phyloP scores from a whole-genome alignment of 2,113 vertebrate species.

The Cyprinodon brontotheroides region DNA sequence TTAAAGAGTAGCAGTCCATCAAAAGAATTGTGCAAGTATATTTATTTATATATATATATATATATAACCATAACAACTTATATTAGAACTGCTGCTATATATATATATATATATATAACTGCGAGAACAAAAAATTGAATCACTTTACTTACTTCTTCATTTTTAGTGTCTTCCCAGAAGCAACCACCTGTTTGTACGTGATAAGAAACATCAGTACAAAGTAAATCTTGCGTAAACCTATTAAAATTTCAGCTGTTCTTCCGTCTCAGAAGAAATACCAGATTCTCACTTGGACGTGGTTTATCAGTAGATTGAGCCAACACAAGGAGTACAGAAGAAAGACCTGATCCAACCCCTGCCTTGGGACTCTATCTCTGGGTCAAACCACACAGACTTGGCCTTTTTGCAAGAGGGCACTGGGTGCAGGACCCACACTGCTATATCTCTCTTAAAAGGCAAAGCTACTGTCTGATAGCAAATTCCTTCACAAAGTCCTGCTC shows the following conservation, averaged over 20 bases:
- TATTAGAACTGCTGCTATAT: no score
- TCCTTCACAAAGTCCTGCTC: slow-evolving; percentile 54
- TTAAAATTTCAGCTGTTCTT: slow-evolving; percentile 37
- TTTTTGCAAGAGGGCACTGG: slow-evolving; percentile 64
- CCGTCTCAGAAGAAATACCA: slow-evolving; percentile 52
- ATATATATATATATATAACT: no score
- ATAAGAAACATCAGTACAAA: slow-evolving; percentile 52
- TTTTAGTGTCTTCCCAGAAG: slow-evolving; percentile 20
- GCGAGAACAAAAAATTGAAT: background rate
- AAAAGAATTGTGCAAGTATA: no score
- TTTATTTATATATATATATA: no score
- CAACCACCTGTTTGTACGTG: slow-evolving; percentile 30
- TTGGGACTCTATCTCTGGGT: slow-evolving; percentile 64
- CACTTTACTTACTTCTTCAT: slow-evolving; percentile 5
- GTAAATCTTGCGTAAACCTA: slow-evolving; percentile 55
- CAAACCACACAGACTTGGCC: slow-evolving; percentile 69
- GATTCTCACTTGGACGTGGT: slow-evolving; percentile 17
- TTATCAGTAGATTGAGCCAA: slow-evolving; percentile 62
- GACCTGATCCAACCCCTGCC: slow-evolving; percentile 56
- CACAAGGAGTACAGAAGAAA: slow-evolving; percentile 38
- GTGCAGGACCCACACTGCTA: slow-evolving; percentile 46
- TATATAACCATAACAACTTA: no score
- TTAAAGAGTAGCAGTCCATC: no score
- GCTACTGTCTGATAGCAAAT: slow-evolving; percentile 58
- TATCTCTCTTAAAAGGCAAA: slow-evolving; percentile 68